Conservation (phyloP, 53 echinoderm and acorn worm species). For the Henricia sp. region DNA sequence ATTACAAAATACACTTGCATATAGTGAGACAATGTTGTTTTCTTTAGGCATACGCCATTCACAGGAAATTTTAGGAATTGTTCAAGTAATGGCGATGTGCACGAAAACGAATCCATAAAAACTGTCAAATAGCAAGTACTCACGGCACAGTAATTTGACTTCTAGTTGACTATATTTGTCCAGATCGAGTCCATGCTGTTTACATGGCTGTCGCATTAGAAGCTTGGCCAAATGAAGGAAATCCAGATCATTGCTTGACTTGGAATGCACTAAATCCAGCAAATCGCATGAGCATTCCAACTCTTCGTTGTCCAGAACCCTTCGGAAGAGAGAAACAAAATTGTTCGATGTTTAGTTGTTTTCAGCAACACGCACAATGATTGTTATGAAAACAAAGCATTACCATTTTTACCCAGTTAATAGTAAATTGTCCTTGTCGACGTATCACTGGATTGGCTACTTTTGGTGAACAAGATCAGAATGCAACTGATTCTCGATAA, state of each 20-base stretch:
- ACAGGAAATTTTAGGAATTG: too few relatives aligned
- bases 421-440: neutral
- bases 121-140: too few relatives aligned
- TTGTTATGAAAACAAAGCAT: neutral
- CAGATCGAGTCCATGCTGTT: conserved; percentile 19
- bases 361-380: neutral
- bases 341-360: neutral
- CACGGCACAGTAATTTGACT: conserved; percentile 28
- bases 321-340: neutral
- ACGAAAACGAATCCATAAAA: too few relatives aligned
- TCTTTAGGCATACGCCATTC: too few relatives aligned
- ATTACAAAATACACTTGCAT: too few relatives aligned
- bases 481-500: too few relatives aligned
- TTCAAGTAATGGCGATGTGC: too few relatives aligned
- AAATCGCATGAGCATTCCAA: conserved; percentile 40
- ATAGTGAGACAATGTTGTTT: too few relatives aligned
- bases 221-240: conserved; percentile 38
- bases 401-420: neutral
- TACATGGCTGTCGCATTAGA: conserved; percentile 18
- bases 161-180: conserved; percentile 26
- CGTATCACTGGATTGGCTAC: neutral
- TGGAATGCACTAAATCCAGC: conserved; percentile 11
- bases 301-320: conserved; percentile 6
- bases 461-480: neutral
- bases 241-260: conserved; percentile 21